Percentiles rank a stretch among this genome's conserved stretches.
These are phyloP conservation scores for Anser brachyrhynchus DNA, from an alignment of 2,113 vertebrate species.

Conservation along the genomic window DNA sequence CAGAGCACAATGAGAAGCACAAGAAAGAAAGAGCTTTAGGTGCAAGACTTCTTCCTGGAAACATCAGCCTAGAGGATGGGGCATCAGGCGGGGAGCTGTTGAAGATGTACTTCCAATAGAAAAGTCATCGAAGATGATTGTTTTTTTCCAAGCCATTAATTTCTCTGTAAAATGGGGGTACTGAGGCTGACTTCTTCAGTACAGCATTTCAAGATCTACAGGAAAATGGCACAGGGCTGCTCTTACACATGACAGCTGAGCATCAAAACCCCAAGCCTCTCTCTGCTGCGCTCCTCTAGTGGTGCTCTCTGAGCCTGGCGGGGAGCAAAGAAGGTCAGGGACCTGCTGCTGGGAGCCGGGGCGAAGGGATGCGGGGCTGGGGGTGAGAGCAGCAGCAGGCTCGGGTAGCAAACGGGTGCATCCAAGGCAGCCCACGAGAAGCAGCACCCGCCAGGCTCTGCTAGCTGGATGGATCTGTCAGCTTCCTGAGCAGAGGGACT, in stretches of 20 bases:
- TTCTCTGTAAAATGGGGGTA: not conserved
- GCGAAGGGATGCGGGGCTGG: not conserved
- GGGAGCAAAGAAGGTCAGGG: not conserved
- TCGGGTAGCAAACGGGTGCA: too few species aligned
- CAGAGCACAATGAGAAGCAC: conserved; percentile 53
- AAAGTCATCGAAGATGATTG: not conserved
- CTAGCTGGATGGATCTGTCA: not conserved
- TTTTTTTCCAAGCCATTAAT: not conserved
- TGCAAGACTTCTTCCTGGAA: not conserved
- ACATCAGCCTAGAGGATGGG: not conserved
- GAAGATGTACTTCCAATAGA: not conserved
- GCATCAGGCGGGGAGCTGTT: not conserved
- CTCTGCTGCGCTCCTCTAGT: not conserved
- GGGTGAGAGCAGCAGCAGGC: not conserved
- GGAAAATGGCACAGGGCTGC: not conserved
- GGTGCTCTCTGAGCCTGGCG: not conserved
- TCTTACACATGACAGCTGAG: not conserved
- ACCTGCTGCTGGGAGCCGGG: not conserved
- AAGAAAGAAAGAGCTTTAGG: conserved; percentile 80
- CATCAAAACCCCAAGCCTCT: not conserved
- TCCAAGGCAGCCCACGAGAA: not conserved
- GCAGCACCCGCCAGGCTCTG: not conserved
- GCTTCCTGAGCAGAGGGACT: not conserved
- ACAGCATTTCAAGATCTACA: not conserved
- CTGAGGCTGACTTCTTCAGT: not conserved